Base-by-base conservation (phyloP, 2,888 invertebrate genomes). In the Matsumyia berberina region DNA sequence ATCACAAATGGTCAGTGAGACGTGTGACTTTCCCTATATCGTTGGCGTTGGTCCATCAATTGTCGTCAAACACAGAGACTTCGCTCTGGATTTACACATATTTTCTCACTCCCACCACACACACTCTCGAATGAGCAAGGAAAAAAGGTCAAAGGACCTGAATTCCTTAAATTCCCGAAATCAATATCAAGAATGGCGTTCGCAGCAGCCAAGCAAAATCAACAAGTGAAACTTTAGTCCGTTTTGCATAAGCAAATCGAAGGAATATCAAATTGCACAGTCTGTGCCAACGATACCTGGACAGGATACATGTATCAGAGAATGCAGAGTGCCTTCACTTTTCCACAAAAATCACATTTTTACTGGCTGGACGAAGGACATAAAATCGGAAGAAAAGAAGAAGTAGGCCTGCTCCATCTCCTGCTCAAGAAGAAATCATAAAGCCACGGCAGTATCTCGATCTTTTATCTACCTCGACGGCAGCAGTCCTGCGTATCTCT, bases 371-470 rank as follows among this genome's bases (percentile, higher is more conserved):
- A 64, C 3, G 24, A 55, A 58, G 29, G 44, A 77, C 58, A 66
- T 74, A 66, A 74, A 37, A 74, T 42, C 19, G 62, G 53, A 55
- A 42, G 12, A 58, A 39, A 17, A 58, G 11, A 73, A 53, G 9
- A 39, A 62, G 11, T 24, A 4, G 24, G 35, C 31, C 19, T 15
- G 24, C 24, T 31, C 17, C 42, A 1, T 51, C 15, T 9, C 7
- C 53, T 11, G 0, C 5, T 7, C 33, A 53, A 39, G 44, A 37
- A 8, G 9, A 64, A 35, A 66, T 57, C 67, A 67, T 67, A 62
- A 73, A 67, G 62, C 60, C 44, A 74, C 85, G 53, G 15, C 55
- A 39, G 74, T 74, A 80, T 80, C 78, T 72, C 72, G 78, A 83
- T 82, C 58, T 62, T 53, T 77, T 77, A 72, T 83, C 80, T 58